A percentile compares a stretch with the other conserved stretches of the same genome.
phyloP scores from a whole-genome alignment of 2,113 vertebrate genomes.

The Menura novaehollandiae region DNA sequence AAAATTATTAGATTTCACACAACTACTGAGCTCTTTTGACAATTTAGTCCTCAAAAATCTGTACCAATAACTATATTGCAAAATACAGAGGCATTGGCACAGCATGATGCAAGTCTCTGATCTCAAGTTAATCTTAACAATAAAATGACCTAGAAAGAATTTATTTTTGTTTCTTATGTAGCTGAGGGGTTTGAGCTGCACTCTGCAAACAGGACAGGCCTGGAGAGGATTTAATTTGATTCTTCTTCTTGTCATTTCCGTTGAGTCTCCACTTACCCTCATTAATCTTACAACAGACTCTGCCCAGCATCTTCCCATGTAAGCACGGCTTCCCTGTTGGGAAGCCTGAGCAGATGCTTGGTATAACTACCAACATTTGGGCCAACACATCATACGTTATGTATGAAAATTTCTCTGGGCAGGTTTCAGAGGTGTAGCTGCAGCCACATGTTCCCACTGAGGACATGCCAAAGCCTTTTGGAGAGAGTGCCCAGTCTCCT shows the following conservation, averaged over 20 bases:
- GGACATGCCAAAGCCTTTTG: background rate
- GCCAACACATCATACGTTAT: background rate
- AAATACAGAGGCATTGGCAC: conserved; percentile 36
- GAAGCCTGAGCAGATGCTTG: background rate
- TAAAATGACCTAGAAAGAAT: conserved; percentile 51
- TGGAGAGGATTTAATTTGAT: conserved; percentile 11
- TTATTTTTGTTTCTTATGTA: conserved; percentile 18
- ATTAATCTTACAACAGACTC: conserved; percentile 33
- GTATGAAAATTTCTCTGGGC: background rate
- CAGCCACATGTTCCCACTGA: background rate
- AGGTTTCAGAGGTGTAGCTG: background rate
- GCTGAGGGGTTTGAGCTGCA: conserved; percentile 7
- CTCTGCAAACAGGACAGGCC: background rate
- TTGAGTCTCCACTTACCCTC: background rate
- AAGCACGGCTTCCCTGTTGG: background rate
- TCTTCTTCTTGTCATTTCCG: background rate
- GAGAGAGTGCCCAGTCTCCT: background rate
- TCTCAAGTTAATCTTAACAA: conserved; percentile 50
- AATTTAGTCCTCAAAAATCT: conserved; percentile 56
- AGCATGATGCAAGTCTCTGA: conserved; percentile 31
- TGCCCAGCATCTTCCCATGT: background rate
- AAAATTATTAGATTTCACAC: conserved; percentile 64
- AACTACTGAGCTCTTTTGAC: conserved; percentile 31
- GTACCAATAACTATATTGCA: conserved; percentile 26
- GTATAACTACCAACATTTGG: background rate